Conservation (phyloP, 2,797 vertebrate genomes). For the Notolepis coatsorum region DNA sequence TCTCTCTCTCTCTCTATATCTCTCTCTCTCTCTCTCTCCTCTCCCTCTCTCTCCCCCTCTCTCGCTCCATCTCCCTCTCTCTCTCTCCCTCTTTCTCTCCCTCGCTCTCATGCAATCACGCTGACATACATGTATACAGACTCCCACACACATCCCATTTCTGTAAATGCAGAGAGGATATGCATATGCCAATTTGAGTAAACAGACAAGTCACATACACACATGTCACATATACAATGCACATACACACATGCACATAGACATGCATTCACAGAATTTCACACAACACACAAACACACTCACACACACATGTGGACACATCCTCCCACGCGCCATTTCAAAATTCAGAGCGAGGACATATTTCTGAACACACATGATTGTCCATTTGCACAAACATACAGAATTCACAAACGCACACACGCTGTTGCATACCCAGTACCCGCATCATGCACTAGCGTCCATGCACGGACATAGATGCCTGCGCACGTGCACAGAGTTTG, state of each 20-base stretch:
- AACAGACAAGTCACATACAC: too few species aligned
- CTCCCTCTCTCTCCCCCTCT: background rate
- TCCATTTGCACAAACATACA: too few species aligned
- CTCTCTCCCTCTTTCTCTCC: background rate
- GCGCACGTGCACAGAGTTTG: too few species aligned
- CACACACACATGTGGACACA: too few species aligned
- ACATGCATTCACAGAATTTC: background rate
- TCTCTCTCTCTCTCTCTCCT: background rate
- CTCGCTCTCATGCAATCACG: background rate
- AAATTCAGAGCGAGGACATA: too few species aligned
- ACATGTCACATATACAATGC: too few species aligned
- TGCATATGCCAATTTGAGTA: background rate
- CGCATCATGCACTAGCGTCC: too few species aligned
- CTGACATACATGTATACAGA: background rate
- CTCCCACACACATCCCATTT: background rate
- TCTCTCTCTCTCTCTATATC: background rate
- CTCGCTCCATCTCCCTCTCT: background rate
- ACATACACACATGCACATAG: background rate
- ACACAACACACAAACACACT: background rate
- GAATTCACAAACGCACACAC: background rate
- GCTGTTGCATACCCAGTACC: too few species aligned
- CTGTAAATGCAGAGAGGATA: background rate
- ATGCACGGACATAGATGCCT: background rate
- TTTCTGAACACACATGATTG: too few species aligned
- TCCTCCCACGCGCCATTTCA: too few species aligned